Base-by-base conservation (phyloP, 2,888 invertebrate species). In the Nematopogon swammerdamellus region DNA sequence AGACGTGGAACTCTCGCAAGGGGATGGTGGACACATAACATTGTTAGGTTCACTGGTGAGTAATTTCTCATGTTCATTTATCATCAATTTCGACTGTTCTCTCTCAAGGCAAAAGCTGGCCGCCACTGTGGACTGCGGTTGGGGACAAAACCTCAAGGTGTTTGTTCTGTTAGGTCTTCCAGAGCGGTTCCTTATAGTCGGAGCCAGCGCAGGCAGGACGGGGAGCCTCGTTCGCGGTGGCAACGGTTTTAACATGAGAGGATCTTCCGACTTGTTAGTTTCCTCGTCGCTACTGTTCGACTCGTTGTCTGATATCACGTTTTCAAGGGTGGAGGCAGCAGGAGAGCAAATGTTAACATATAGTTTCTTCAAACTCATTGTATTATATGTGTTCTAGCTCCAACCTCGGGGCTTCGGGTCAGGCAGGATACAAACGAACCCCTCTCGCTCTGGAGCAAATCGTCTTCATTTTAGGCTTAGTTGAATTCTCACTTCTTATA, bases 281-380 rank as follows among this genome's bases (percentile, higher is more conserved):
- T 44, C 18, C 18, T 5, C 16, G 3, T 44, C 44, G 11, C 6
- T 6, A 19, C 19, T 19, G n/a, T 17, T 14, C n/a, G n/a, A 36
- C 14, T 36, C 36, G 11, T 14, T 3, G 3, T 36, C 36, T 36
- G 36, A 36, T 25, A 25, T 8, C 4, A 25, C 4, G 8, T 25
- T 8, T 6, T 6, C 25, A 25, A 4, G 3, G 10, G 19, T 3
- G 10, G 44, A 44, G 5, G 44, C 3, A 8, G 44, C n/a, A 20
- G 47, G 47, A 25, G 30, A 46, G 25, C 30, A 30, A 46, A 25
- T 29, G n/a, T 29, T 19, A 3, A 46, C 25, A 25, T 29, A 46
- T 17, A 47, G 36, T 14, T 36, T 36, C 14, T 36, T 36, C 36
- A 36, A 14, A 14, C 36, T 36, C 25, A 25, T 25, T 25, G 4